Evolutionary conservation across 2,888 invertebrate species (phyloP), one percentile per base, ranked within the genome.

Genomic region (Caenorhabditis sulstoni): DNA sequence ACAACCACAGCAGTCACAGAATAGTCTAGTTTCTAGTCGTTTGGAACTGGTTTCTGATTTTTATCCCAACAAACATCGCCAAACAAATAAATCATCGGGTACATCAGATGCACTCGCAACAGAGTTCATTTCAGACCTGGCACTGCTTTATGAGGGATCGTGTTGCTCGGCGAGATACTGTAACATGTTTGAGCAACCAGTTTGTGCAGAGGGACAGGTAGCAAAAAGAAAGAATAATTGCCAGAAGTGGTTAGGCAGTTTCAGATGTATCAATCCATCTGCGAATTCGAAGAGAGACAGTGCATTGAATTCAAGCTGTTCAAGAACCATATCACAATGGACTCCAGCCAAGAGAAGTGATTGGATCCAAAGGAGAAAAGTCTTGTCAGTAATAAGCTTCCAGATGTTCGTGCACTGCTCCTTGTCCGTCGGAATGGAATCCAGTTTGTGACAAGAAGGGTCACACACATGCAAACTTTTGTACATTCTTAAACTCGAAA

Each of bases 391-490:
- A 35, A 0, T 47, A 16, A 18, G 22, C 23, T 62, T 79, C 41
- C 50, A 83, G 80, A 49, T 84, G 84, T 41, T 55, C 64, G 4
- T 85, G 85, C 35, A 71, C 83, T 3, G 65, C 74, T 20, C 82
- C 80, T 9, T 85, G 85, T 65, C 74, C 78, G 29, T 61, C 62
- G 8, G 79, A 81, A 53, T 84, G 82, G 82, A 71, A 81, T 47
- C 85, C 85, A 53, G 83, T 85, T 11, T 85, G 85, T 52, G 85
- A 85, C 14, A 82, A 79, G 22, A 82, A 81, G 14, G 85, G 85
- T 12, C 71, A 68, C 44, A 85, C 85, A 22, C 84, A 85, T 68
- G 78, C 84, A 2, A 85, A 83, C 44, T 76, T 76, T 37, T 85
- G 85, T 61, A 77, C 83, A 8, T 85, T 85, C 37, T 52, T 81